Conservation (phyloP, 2,888 invertebrate species). For the Lomographa bimaculata region DNA sequence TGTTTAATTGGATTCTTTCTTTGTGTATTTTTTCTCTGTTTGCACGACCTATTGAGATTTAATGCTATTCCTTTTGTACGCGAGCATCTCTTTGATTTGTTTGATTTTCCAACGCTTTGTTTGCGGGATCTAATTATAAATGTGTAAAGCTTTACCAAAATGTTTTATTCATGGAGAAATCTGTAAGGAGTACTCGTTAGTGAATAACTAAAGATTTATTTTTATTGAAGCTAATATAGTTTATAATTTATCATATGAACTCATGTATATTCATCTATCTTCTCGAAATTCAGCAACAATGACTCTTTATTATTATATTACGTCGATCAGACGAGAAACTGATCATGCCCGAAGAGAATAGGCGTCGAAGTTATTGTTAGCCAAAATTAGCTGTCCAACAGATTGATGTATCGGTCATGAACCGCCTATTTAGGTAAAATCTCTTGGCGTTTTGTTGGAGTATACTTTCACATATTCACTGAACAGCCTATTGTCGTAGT, state of each 20-base stretch:
- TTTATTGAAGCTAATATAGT: too few species aligned
- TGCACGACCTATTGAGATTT: constrained; percentile 62
- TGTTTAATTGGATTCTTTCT: constrained; percentile 78
- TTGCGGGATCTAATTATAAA: constrained; percentile 25
- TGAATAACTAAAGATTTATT: too few species aligned
- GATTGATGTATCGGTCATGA: constrained; percentile 64
- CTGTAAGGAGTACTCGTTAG: too few species aligned
- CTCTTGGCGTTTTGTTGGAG: constrained; percentile 30
- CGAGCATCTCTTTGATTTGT: constrained; percentile 28
- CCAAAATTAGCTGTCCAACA: constrained; percentile 64
- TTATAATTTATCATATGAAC: too few species aligned
- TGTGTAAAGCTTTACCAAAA: constrained; percentile 3
- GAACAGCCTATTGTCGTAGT: too few species aligned
- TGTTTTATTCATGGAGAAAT: constrained; percentile 9
- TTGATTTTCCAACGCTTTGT: constrained; percentile 29
- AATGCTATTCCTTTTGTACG: constrained; percentile 64
- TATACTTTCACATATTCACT: too few species aligned
- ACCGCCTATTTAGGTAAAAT: constrained; percentile 39
- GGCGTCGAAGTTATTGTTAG: constrained; percentile 67
- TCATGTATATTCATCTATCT: too few species aligned
- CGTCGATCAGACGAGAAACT: constrained; percentile 46
- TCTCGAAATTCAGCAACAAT: too few species aligned
- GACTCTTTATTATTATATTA: constrained; percentile 34
- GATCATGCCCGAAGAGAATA: constrained; percentile 42
- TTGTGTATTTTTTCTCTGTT: constrained; percentile 67